These are phyloP conservation scores for Actenoides lindsayi DNA, from an alignment of 2,113 vertebrate genomes.

Conservation along the genomic window DNA sequence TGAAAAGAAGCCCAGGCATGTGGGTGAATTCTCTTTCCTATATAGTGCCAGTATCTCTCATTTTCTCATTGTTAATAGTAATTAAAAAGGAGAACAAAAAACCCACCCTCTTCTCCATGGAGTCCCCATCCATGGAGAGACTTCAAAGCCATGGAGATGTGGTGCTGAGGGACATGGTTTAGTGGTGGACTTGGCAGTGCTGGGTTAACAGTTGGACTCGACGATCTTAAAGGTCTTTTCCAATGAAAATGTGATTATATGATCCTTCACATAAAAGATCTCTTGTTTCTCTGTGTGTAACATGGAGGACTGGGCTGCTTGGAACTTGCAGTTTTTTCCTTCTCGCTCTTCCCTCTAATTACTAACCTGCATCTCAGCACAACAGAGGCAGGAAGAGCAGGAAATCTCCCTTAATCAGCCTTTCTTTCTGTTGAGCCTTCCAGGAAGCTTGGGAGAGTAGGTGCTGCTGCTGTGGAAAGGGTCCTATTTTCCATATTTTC, in stretches of 20 bases:
- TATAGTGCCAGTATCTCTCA: background rate
- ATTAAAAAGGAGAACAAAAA: background rate
- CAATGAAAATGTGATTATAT: too few relatives aligned
- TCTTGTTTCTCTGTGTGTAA: background rate
- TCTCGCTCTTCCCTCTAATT: background rate
- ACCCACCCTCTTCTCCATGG: background rate
- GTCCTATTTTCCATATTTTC: rapidly evolving
- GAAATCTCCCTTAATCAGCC: background rate
- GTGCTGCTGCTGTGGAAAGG: background rate
- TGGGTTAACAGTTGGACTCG: too few relatives aligned
- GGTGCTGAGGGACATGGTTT: too few relatives aligned
- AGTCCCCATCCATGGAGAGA: too few relatives aligned
- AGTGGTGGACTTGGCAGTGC: too few relatives aligned
- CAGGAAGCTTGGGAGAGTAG: background rate
- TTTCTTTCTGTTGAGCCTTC: background rate
- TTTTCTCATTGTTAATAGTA: background rate
- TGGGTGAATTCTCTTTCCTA: background rate
- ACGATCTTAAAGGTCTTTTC: too few relatives aligned
- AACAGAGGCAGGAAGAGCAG: background rate
- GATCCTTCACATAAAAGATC: background rate
- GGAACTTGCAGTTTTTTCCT: background rate
- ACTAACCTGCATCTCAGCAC: background rate
- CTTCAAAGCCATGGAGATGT: too few relatives aligned
- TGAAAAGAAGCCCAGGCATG: rapidly evolving
- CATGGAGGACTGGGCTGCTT: background rate